phyloP scores from a whole-genome alignment of 2,797 vertebrate species.

The Martes flavigula region DNA sequence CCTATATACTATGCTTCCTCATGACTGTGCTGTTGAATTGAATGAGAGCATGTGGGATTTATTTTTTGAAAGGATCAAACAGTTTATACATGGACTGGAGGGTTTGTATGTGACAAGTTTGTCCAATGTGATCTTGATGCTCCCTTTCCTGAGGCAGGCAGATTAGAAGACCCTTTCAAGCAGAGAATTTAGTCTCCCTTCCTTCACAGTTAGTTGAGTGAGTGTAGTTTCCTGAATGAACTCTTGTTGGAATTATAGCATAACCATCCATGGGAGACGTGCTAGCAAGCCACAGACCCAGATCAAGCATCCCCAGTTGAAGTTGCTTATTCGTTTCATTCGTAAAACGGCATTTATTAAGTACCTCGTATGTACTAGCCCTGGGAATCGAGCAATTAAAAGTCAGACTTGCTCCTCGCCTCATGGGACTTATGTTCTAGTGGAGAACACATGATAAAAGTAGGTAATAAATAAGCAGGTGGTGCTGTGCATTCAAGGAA shows the following conservation, averaged over 20 bases:
- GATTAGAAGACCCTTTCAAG: background rate
- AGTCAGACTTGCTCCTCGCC: background rate
- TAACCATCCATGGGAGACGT: background rate
- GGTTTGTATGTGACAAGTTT: background rate
- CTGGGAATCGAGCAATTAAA: background rate
- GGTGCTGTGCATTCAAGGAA: background rate
- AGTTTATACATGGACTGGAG: background rate
- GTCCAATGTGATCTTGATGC: background rate
- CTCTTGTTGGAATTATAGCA: background rate
- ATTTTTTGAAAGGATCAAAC: background rate
- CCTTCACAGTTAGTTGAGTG: background rate
- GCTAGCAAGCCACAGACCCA: background rate
- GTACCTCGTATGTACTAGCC: background rate
- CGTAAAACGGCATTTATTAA: background rate
- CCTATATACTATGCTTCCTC: background rate
- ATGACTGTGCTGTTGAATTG: background rate
- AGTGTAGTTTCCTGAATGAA: background rate
- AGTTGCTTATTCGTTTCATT: background rate
- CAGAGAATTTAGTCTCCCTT: background rate
- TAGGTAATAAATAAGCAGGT: background rate
- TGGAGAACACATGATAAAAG: background rate
- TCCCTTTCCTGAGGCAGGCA: background rate
- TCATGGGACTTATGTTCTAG: background rate
- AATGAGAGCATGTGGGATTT: background rate
- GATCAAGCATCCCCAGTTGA: background rate